These are phyloP conservation scores for Stegodyphus dumicola DNA, from an alignment of 1,140 invertebrate species.

Conservation along the genomic window DNA sequence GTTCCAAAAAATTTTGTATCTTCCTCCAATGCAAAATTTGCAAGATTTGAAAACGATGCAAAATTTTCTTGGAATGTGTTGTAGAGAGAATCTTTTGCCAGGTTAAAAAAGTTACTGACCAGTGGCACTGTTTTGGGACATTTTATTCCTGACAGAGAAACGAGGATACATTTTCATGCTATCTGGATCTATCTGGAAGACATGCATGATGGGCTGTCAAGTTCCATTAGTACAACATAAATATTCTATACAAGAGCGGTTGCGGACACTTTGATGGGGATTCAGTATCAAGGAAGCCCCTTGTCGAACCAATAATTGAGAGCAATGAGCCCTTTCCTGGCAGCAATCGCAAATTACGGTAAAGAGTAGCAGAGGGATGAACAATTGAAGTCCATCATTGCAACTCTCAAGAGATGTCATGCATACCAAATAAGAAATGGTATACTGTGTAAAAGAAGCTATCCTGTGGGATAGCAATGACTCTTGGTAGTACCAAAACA, in stretches of 20 bases:
- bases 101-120: slow-evolving; percentile 2
- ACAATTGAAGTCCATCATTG: background rate
- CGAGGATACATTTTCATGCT: slow-evolving; percentile 67
- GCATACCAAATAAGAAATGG: background rate
- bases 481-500: slow-evolving; percentile 26
- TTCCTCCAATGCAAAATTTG: background rate
- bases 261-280: slow-evolving; percentile 32
- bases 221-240: slow-evolving; percentile 70
- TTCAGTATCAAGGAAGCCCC: slow-evolving; percentile 8
- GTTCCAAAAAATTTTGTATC: slow-evolving; percentile 36
- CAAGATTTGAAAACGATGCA: background rate
- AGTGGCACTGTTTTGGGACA: background rate
- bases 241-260: slow-evolving; percentile 68
- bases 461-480: background rate
- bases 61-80: slow-evolving; percentile 32
- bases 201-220: slow-evolving; percentile 70
- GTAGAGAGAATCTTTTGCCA: slow-evolving; percentile 7
- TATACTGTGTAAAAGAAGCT: slow-evolving; percentile 8
- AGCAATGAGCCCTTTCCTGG: background rate
- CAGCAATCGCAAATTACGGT: background rate
- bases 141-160: slow-evolving; percentile 1
- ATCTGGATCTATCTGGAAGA: slow-evolving; percentile 68
- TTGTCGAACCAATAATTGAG: background rate
- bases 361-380: background rate
- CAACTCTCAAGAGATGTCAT: background rate